A percentile compares a stretch with the other conserved stretches of the same genome.
phyloP scores from a whole-genome alignment of 2,113 vertebrate species.

The Capreolus pygargus region DNA sequence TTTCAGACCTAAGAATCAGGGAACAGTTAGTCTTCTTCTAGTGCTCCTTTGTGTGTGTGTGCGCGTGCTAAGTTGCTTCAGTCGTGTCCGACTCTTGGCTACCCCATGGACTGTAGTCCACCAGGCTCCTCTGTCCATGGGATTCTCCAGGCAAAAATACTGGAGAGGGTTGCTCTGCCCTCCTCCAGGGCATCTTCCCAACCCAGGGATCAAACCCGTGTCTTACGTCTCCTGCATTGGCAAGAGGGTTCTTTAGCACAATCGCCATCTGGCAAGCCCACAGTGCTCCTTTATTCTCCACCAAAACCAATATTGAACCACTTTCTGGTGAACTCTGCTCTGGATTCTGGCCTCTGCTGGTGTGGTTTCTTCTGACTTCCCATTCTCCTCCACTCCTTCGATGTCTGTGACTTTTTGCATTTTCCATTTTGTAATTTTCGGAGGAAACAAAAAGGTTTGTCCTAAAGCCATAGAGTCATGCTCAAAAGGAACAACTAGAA shows the following conservation, averaged over 20 bases:
- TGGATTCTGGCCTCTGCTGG: background rate
- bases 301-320: background rate
- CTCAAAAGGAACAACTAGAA: background rate
- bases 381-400: background rate
- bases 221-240: background rate
- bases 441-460: background rate
- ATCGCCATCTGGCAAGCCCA: background rate
- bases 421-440: background rate
- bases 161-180: background rate
- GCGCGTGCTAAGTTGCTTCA: fast-evolving
- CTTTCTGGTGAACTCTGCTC: background rate
- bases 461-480: background rate
- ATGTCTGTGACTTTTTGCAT: background rate
- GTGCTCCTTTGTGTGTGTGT: background rate
- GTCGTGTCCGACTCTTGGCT: background rate
- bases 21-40: background rate
- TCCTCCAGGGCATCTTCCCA: background rate
- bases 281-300: background rate
- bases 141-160: background rate
- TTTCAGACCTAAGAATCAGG: background rate
- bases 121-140: background rate
- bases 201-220: background rate
- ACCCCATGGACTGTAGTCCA: background rate
- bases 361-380: background rate
- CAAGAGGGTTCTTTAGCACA: background rate